Conservation (phyloP, 2,113 vertebrate genomes). For the Xiphias gladius region DNA sequence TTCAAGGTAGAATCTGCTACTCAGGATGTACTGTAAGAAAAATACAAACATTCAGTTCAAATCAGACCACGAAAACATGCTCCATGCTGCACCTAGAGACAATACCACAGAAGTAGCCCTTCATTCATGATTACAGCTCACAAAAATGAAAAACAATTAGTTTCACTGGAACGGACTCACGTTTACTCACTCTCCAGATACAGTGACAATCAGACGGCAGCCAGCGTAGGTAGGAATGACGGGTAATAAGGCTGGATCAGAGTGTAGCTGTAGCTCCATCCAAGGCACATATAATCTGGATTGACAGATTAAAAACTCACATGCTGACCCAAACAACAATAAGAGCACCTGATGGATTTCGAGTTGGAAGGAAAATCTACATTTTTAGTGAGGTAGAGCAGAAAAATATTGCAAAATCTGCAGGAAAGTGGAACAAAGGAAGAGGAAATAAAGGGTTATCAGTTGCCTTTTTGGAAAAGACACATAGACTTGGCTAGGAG, state of each 20-base stretch:
- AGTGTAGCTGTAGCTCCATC: not conserved
- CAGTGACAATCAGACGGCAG: slow-evolving; percentile 1
- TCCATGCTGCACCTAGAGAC: slow-evolving; percentile 9
- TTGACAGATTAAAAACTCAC: not conserved
- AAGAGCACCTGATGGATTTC: slow-evolving; percentile 6
- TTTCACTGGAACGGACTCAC: not conserved
- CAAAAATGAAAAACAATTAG: not conserved
- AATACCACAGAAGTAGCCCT: not conserved
- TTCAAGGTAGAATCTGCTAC: slow-evolving; percentile 31
- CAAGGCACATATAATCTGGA: not conserved
- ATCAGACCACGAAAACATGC: slow-evolving; percentile 8
- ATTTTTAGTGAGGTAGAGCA: slow-evolving; percentile 14
- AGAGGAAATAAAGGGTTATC: slow-evolving; percentile 11
- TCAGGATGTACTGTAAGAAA: slow-evolving; percentile 61
- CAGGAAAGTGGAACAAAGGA: slow-evolving; percentile 21
- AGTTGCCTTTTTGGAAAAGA: not conserved
- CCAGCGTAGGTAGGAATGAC: not conserved
- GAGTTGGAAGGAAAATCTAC: not conserved
- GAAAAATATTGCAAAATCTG: slow-evolving; percentile 2
- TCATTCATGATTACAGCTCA: not conserved
- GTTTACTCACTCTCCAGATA: not conserved
- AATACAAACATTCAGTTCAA: slow-evolving; percentile 22
- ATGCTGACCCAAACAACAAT: not conserved
- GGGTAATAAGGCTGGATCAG: slow-evolving; percentile 1
- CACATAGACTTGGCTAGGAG: not conserved